Conservation (phyloP, 2,113 vertebrate species). For the Phalacrocorax brasilianus region DNA sequence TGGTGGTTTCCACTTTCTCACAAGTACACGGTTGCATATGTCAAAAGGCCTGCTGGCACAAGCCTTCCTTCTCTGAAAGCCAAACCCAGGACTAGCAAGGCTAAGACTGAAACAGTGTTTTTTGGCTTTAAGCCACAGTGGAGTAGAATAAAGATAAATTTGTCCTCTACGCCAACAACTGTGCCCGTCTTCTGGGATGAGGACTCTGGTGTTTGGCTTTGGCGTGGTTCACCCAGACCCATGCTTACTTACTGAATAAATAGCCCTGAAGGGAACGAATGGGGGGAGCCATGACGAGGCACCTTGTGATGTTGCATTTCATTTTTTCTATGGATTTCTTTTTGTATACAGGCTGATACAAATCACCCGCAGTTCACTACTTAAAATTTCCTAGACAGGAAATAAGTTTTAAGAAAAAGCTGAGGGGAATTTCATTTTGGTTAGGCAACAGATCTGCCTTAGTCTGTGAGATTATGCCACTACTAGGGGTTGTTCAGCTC, state of each 20-base stretch:
- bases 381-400: neutral
- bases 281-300: neutral
- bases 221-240: neutral
- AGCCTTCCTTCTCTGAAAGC: neutral
- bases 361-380: neutral
- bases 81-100: neutral
- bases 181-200: neutral
- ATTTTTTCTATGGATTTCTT: neutral
- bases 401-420: neutral
- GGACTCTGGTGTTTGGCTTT: neutral
- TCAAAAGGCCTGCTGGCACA: neutral
- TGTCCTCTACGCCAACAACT: neutral
- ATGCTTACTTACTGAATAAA: accelerated
- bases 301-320: neutral
- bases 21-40: accelerated
- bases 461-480: neutral
- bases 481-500: neutral
- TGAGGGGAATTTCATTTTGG: neutral
- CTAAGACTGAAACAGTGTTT: neutral
- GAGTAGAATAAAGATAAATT: neutral
- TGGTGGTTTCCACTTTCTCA: neutral
- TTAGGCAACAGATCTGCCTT: neutral
- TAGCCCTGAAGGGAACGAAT: accelerated
- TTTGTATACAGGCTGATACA: neutral
- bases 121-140: neutral